Evolutionary conservation across 1,140 invertebrate species (phyloP).

Genomic region (Ceratina japonica): DNA sequence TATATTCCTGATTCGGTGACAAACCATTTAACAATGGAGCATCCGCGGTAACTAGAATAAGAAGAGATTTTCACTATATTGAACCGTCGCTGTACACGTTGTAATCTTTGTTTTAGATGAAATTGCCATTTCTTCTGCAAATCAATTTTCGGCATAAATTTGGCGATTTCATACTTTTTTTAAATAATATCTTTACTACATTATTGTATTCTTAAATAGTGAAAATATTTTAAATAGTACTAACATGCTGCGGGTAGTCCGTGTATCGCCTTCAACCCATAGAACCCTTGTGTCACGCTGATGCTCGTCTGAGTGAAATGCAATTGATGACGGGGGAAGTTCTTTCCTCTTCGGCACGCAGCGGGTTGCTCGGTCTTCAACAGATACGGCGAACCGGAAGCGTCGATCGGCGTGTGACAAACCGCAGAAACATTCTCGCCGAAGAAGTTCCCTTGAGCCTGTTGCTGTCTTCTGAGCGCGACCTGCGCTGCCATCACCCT

Average conservation of each 20-base stretch:
- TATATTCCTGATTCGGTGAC: slow-evolving; percentile 43
- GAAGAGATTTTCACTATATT: background rate
- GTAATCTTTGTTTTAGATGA: background rate
- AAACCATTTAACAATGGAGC: slow-evolving; percentile 48
- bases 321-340: slow-evolving; percentile 81
- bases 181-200: too few relatives aligned
- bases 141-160: too few relatives aligned
- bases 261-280: slow-evolving; percentile 62
- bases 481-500: slow-evolving; percentile 92
- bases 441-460: slow-evolving; percentile 77
- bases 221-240: too few relatives aligned
- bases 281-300: slow-evolving; percentile 73
- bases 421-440: slow-evolving; percentile 29
- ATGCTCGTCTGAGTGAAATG: slow-evolving; percentile 74
- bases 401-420: slow-evolving; percentile 24
- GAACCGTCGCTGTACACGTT: too few relatives aligned
- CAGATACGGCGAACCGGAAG: slow-evolving; percentile 11
- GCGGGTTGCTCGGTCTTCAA: slow-evolving; percentile 32
- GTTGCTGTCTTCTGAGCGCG: slow-evolving; percentile 83
- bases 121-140: slow-evolving; percentile 5
- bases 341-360: slow-evolving; percentile 47
- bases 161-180: too few relatives aligned
- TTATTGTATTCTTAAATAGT: too few relatives aligned
- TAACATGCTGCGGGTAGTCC: slow-evolving; percentile 57
- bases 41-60: slow-evolving; percentile 53